These are phyloP conservation scores for Eueides isabella DNA, from an alignment of 1,140 invertebrate species.

Conservation along the genomic window DNA sequence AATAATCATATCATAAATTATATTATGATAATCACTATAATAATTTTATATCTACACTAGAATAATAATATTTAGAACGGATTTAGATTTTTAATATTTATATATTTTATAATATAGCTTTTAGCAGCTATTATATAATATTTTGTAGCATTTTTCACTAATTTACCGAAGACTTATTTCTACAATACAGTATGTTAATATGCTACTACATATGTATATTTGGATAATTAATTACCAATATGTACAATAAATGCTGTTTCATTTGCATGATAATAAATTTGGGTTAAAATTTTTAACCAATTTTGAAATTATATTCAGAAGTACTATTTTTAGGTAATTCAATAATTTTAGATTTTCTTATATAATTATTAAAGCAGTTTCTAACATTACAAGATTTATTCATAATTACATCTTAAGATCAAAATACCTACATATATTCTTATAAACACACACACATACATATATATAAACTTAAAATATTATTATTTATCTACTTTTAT, in stretches of 20 bases:
- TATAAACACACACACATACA: neutral
- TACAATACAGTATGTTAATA: neutral
- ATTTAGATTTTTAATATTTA: neutral
- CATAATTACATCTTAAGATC: neutral
- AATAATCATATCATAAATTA: neutral
- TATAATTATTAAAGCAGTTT: conserved; percentile 4
- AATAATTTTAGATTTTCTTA: neutral
- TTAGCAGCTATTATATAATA: neutral
- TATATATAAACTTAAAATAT: too few relatives aligned
- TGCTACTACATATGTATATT: neutral
- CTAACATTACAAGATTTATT: neutral
- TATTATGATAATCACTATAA: neutral
- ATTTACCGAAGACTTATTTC: neutral
- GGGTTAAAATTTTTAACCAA: too few relatives aligned
- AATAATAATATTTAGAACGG: neutral
- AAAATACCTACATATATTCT: neutral
- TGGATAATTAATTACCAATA: neutral
- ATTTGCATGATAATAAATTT: too few relatives aligned
- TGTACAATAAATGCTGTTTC: neutral
- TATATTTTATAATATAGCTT: conserved; percentile 3
- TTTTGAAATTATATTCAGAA: neutral
- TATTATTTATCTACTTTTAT: too few relatives aligned
- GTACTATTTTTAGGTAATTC: neutral
- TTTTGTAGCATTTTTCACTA: conserved; percentile 5
- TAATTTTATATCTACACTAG: neutral